These are phyloP conservation scores for Drosophila colorata DNA, from an alignment of 2,888 invertebrate genomes.

Conservation along the genomic window DNA sequence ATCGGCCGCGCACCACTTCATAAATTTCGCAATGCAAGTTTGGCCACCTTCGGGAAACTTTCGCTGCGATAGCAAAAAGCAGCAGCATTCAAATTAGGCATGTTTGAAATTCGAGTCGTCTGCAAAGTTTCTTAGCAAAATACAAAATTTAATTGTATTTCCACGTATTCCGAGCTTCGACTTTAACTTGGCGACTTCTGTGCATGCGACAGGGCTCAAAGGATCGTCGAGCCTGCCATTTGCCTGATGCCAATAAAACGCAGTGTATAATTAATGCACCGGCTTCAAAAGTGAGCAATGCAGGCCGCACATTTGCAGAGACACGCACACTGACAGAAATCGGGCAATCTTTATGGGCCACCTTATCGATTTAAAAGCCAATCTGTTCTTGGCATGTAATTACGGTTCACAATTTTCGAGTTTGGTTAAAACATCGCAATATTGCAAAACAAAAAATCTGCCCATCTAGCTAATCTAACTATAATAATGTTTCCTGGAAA, in stretches of 20 bases:
- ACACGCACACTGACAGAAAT: constrained; percentile 35
- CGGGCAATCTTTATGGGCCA: neutral
- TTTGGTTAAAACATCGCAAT: too few relatives aligned
- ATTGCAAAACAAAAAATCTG: too few relatives aligned
- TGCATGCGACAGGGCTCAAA: constrained; percentile 45
- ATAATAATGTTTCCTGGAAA: too few relatives aligned
- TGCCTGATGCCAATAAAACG: constrained; percentile 56
- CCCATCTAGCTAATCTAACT: too few relatives aligned
- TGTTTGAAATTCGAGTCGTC: constrained; percentile 58
- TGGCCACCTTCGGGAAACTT: constrained; percentile 45
- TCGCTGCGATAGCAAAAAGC: constrained; percentile 6
- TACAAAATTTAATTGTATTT: constrained; percentile 35
- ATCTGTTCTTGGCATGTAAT: too few relatives aligned
- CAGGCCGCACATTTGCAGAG: constrained; percentile 36
- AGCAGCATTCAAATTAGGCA: constrained; percentile 57
- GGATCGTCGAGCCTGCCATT: constrained; percentile 36
- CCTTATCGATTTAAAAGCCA: neutral
- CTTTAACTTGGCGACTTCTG: constrained; percentile 45
- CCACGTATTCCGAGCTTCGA: constrained; percentile 9
- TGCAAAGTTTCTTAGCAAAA: constrained; percentile 61
- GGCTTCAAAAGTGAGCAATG: constrained; percentile 60
- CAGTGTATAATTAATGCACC: constrained; percentile 70
- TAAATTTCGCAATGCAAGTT: constrained; percentile 66
- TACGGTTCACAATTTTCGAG: too few relatives aligned
- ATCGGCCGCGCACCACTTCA: constrained; percentile 68